These are phyloP conservation scores for Nemotelus nigrinus DNA, from an alignment of 2,888 invertebrate genomes.

Conservation along the genomic window DNA sequence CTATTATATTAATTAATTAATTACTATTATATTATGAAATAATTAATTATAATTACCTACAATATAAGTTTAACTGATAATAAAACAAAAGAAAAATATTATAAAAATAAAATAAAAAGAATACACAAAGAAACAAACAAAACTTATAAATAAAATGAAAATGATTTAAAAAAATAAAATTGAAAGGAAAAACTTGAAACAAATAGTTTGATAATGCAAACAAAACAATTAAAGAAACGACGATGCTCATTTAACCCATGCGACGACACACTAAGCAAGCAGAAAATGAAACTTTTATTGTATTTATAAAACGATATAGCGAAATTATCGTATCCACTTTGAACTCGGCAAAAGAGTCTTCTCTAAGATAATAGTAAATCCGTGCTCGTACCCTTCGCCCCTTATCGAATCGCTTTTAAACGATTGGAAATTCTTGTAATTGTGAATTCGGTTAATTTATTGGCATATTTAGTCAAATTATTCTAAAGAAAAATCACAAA, in stretches of 20 bases:
- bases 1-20: constrained; percentile 50
- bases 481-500: not conserved
- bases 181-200: constrained; percentile 7
- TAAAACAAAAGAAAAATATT: constrained; percentile 16
- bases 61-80: constrained; percentile 47
- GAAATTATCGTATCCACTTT: not conserved
- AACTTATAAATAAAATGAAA: constrained; percentile 28
- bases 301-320: not conserved
- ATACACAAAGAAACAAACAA: constrained; percentile 29
- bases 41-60: constrained; percentile 50
- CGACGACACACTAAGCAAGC: not conserved
- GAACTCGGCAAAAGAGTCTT: not conserved
- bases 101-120: constrained; percentile 26
- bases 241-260: constrained; percentile 28
- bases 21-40: constrained; percentile 50
- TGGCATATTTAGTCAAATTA: constrained; percentile 21
- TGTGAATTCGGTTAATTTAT: constrained; percentile 25
- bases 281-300: constrained; percentile 9
- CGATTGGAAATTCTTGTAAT: constrained; percentile 12
- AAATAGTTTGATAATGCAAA: constrained; percentile 32
- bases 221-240: not conserved
- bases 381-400: not conserved
- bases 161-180: constrained; percentile 18
- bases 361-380: not conserved
- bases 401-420: not conserved